Base-by-base conservation (phyloP, 2,888 invertebrate genomes). In the Rhorus exstirpatorius region DNA sequence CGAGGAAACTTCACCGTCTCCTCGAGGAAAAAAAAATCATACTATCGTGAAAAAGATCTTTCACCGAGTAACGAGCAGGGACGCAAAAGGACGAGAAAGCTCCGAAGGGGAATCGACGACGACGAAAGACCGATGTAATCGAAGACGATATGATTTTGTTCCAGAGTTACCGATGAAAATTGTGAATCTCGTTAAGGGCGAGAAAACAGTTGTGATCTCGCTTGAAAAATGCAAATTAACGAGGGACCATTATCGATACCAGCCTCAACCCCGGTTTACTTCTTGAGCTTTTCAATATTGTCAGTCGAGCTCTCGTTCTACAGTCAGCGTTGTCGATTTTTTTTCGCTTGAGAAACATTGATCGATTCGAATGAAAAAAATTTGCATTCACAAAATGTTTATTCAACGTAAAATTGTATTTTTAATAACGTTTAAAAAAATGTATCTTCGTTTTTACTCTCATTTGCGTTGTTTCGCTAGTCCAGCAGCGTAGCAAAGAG, bases 21-120 rank as follows among this genome's bases (percentile, higher is more conserved):
- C 49, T 61, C 21, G n/a, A n/a, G 80, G 31, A 41, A 19, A 53
- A 68, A 51, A 51, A 38, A 41, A n/a, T n/a, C n/a, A 31, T 21
- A 38, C 63, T 44, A 41, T 26, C 24, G 51, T 53, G 46, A 44
- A 53, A 61, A 24, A 74, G n/a, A 24, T 21, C 65, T 65, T 71
- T 68, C 67, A 49, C 14, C 77, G 51, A 61, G 68, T 83, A 83
- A 83, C 75, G 83, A 82, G 79, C 81, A 82, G n/a, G n/a, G n/a
- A 75, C 67, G 61, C 21, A 41, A 24, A 38, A 60, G 35, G 53
- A 68, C 53, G 72, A 63, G 55, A 26, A 44, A 14, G 7, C 14
- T 6, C 7, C 60, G 41, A 68, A 41, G 17, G 8, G 31, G n/a
- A 74, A 67, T 14, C 24, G n/a, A 8, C 6, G 53, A 26, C 38